Evolutionary conservation across 2,113 vertebrate genomes (phyloP).

Genomic region (Siniperca knerii): DNA sequence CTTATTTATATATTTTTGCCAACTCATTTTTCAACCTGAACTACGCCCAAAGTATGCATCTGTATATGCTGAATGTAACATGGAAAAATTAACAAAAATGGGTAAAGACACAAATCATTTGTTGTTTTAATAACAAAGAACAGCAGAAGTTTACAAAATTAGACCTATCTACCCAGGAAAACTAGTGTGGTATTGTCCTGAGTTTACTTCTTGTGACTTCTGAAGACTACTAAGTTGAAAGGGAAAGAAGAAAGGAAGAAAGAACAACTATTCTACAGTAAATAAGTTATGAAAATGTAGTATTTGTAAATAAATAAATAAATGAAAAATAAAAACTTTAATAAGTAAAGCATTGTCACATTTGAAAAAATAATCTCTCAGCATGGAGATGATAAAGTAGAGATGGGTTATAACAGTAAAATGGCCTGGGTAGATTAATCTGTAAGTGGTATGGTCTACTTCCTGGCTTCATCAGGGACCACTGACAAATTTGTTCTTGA

Average conservation of each 20-base stretch:
- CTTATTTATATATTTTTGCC: conserved; percentile 6
- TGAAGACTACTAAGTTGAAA: neutral
- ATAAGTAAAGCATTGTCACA: neutral
- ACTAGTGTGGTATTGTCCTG: neutral
- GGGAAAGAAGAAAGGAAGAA: neutral
- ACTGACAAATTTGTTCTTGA: neutral
- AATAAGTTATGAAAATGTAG: neutral
- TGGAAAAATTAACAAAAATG: neutral
- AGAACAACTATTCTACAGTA: neutral
- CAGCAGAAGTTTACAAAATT: neutral
- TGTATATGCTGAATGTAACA: neutral
- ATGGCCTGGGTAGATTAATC: neutral
- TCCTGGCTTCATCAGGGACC: no score
- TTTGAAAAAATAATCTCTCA: neutral
- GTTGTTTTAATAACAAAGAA: neutral
- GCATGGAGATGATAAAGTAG: neutral
- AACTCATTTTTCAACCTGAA: conserved; percentile 5
- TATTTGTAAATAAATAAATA: neutral
- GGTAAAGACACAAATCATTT: neutral
- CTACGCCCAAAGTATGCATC: neutral
- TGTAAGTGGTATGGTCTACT: neutral
- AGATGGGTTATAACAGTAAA: neutral
- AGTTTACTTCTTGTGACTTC: neutral
- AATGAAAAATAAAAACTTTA: neutral
- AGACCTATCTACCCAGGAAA: neutral